Evolutionary conservation across 2,888 invertebrate genomes (phyloP).

Genomic region (Ichneumoninae sp.): DNA sequence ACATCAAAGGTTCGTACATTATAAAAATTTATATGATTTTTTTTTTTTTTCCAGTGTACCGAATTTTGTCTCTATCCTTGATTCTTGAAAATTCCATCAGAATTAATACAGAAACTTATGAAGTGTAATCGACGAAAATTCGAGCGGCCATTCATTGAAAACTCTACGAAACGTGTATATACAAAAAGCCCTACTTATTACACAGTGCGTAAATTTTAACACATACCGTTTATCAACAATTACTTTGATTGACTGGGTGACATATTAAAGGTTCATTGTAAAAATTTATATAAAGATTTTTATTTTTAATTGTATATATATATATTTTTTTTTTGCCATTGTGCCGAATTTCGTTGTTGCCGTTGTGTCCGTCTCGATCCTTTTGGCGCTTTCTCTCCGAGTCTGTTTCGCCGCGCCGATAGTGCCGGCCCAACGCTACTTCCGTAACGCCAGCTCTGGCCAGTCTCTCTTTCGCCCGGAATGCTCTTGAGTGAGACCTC

Average conservation of each 20-base stretch:
- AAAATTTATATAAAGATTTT: too few species aligned
- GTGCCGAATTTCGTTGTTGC: not conserved
- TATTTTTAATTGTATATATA: not conserved
- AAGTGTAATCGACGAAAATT: too few species aligned
- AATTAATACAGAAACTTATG: too few species aligned
- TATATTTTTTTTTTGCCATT: not conserved
- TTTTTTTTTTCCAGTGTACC: not conserved
- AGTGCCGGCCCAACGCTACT: slow-evolving; percentile 29
- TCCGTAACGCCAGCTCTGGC: slow-evolving; percentile 26
- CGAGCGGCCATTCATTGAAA: too few species aligned
- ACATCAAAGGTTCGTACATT: too few species aligned
- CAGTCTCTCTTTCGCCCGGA: slow-evolving; percentile 15
- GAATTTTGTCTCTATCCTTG: not conserved
- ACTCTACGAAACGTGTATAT: too few species aligned
- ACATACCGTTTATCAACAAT: too few species aligned
- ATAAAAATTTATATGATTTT: too few species aligned
- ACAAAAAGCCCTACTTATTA: too few species aligned
- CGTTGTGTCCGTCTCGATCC: slow-evolving; percentile 4
- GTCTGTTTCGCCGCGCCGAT: slow-evolving; percentile 37
- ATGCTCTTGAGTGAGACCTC: slow-evolving; percentile 43
- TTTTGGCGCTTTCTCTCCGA: slow-evolving; percentile 25
- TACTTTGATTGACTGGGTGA: too few species aligned
- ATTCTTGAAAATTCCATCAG: not conserved
- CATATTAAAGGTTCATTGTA: too few species aligned
- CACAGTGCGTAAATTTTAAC: too few species aligned